Evolutionary conservation across 2,113 vertebrate species (phyloP).

Genomic region (Sisor rabdophorus): DNA sequence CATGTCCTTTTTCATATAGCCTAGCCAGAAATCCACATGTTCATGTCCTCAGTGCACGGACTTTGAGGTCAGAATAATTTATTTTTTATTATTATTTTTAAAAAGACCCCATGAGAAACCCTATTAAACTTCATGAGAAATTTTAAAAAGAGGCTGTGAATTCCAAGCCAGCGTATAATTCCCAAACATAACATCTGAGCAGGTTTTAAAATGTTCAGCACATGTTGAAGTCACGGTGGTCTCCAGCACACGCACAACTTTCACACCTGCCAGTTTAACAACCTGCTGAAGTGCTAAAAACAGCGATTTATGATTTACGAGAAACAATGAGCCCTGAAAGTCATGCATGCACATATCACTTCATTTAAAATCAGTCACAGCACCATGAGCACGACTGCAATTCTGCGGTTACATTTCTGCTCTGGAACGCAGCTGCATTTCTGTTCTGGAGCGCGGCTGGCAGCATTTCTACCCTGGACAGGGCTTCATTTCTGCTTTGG

Average conservation of each 20-base stretch:
- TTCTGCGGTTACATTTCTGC: neutral
- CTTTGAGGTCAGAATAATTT: neutral
- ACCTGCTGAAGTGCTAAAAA: slow-evolving; percentile 52
- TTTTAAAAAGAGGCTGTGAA: slow-evolving; percentile 23
- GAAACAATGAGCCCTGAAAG: slow-evolving; percentile 37
- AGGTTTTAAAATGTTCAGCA: slow-evolving; percentile 33
- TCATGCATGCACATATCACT: slow-evolving; percentile 28
- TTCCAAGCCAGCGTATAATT: slow-evolving; percentile 26
- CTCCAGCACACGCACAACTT: slow-evolving; percentile 43
- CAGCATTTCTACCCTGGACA: neutral
- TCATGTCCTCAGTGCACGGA: neutral
- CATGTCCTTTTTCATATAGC: neutral
- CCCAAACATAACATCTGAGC: slow-evolving; percentile 33
- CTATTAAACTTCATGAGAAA: slow-evolving; percentile 34
- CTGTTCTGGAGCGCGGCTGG: neutral
- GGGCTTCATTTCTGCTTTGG: neutral
- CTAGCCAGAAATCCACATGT: slow-evolving; percentile 2
- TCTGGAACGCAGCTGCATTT: no score
- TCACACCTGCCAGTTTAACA: slow-evolving; percentile 52
- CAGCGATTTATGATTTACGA: slow-evolving; percentile 41
- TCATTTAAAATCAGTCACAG: slow-evolving; percentile 24
- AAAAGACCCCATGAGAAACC: slow-evolving; percentile 23
- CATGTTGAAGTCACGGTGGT: slow-evolving; percentile 51
- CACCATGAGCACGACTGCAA: neutral
- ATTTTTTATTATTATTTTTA: neutral